Evolutionary conservation across 2,113 vertebrate genomes (phyloP).

Genomic region (Probosciger aterrimus): DNA sequence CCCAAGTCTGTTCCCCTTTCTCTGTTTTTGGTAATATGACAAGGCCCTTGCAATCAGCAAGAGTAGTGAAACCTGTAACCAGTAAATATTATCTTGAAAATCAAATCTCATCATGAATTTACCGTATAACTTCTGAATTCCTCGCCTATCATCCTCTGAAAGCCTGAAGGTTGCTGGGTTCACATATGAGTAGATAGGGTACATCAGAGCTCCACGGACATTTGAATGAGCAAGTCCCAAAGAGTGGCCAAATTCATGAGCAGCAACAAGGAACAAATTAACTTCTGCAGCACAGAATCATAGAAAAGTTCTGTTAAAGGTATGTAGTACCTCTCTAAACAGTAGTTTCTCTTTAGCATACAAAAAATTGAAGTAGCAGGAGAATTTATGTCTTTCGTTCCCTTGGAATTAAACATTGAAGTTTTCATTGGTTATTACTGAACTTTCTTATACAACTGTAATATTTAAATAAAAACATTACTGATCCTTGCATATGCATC

Average conservation of each 20-base stretch:
- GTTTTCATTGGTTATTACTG: background rate
- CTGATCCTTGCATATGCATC: background rate
- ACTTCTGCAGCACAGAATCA: constrained; percentile 52
- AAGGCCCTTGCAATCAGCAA: background rate
- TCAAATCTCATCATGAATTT: background rate
- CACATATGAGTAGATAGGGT: constrained; percentile 71
- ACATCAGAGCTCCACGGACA: constrained; percentile 79
- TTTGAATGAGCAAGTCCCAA: constrained; percentile 82
- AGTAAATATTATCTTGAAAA: background rate
- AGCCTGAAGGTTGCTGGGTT: constrained; percentile 60
- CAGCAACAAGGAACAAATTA: constrained; percentile 81
- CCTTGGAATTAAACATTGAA: background rate
- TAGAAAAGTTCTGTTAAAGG: background rate
- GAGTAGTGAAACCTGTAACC: background rate
- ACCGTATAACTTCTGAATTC: constrained; percentile 83
- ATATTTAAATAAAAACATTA: background rate
- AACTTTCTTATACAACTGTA: background rate
- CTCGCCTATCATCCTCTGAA: constrained; percentile 70
- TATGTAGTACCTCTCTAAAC: too few species aligned
- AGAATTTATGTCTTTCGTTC: background rate
- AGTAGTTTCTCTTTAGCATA: background rate
- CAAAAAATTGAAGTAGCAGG: background rate
- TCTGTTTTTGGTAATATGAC: background rate
- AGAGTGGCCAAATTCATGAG: constrained; percentile 86
- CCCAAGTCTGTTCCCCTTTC: background rate